Base-by-base conservation (phyloP, 2,113 vertebrate genomes). In the Bothrops jararaca region DNA sequence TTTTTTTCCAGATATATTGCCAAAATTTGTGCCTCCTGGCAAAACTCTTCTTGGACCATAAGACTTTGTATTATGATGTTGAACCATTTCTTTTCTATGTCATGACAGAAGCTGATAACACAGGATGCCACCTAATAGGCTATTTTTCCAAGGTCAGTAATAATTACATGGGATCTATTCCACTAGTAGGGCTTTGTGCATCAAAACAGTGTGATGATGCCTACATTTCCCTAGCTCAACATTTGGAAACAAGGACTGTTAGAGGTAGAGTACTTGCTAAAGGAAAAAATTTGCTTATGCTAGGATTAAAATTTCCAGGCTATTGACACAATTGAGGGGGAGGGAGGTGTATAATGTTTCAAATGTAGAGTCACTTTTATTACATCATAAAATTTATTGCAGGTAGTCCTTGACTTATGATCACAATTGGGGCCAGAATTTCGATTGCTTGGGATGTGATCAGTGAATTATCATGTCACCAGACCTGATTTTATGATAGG, bases 1-100 rank as follows among this genome's bases (percentile, higher is more conserved):
- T 42, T 88, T 48, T 42, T 34, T 95, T 97, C 12, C 95, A 99
- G 99, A 99, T 99, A 95, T 99, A 99, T 95, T 99, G 99, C 97
- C 99, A 99, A 97, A 99, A 99, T 95, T 97, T 99, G 93, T 99
- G 99, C 97, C 98, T 99, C 95, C 98, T 99, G 94, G 99, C 99
- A 93, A 99, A 99, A 93, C 98, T 99, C 57, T 99, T 99, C 97
- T 97, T 99, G 98, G 99, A 99, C 97, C 99, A 99, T 95, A 99
- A 99, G 97, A 99, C 99, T 0, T 97, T 99, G 42, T 99, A 99
- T 90, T 99, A 99, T 0, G 99, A 99, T 0, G 99, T 99, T 69
- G 99, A 99, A n/a, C 99, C 99, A 26, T 99, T 99, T 96, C 98
- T 99, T 6, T 99, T 99, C 97, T 99, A 99, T 13, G 99, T 99